These are phyloP conservation scores for Tolmerus cingulatus DNA, from an alignment of 2,888 invertebrate species.

Conservation along the genomic window DNA sequence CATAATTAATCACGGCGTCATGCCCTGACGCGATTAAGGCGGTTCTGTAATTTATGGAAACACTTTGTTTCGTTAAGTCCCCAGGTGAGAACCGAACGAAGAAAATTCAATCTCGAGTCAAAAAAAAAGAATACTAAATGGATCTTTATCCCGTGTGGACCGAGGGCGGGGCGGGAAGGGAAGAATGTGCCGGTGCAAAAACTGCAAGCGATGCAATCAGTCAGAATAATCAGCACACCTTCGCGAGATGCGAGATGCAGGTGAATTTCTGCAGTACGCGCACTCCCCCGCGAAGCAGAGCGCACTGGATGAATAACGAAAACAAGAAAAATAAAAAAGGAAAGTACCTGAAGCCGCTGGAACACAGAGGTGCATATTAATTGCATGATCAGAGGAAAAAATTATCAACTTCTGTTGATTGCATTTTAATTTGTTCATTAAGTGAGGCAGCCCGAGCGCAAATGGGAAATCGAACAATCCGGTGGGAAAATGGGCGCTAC, in stretches of 20 bases:
- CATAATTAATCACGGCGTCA: constrained; percentile 32
- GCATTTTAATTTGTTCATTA: constrained; percentile 36
- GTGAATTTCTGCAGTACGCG: not conserved
- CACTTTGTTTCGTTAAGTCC: not conserved
- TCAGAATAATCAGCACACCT: constrained; percentile 16
- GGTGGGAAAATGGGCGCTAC: constrained; percentile 11
- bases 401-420: constrained; percentile 19
- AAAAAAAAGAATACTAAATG: not conserved
- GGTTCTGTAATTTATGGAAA: constrained; percentile 8
- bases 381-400: constrained; percentile 27
- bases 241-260: not conserved
- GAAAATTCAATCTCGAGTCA: not conserved
- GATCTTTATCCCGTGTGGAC: not conserved
- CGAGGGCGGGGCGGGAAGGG: not conserved
- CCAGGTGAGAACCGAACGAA: not conserved
- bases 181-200: not conserved
- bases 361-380: constrained; percentile 21
- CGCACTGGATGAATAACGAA: not conserved
- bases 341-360: not conserved
- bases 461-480: constrained; percentile 13
- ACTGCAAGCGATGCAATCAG: not conserved
- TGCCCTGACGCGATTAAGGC: constrained; percentile 5
- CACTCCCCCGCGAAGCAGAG: not conserved
- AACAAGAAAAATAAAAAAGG: too few relatives aligned
- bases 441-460: not conserved